phyloP scores from a whole-genome alignment of 2,797 vertebrate species.

The Sphaeramia orbicularis region DNA sequence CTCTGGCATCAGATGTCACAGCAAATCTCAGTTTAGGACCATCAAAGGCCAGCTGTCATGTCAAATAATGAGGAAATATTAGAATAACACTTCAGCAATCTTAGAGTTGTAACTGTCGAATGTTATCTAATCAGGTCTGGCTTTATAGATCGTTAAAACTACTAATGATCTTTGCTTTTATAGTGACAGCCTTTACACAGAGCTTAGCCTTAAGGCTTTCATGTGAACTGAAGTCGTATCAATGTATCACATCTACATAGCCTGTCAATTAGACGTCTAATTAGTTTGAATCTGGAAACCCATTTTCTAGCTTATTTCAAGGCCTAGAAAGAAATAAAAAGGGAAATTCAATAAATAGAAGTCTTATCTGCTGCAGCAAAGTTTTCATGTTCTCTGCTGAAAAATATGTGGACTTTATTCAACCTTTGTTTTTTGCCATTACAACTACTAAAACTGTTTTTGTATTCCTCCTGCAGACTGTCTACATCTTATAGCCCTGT shows the following conservation, averaged over 20 bases:
- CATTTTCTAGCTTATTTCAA: constrained; percentile 22
- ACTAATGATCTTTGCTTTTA: constrained; percentile 60
- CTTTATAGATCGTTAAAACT: constrained; percentile 52
- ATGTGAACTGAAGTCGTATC: constrained; percentile 33
- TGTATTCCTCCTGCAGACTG: too few relatives aligned
- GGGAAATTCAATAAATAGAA: too few relatives aligned
- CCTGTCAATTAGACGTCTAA: constrained; percentile 40
- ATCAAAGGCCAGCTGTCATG: constrained; percentile 75
- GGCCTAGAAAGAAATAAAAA: background rate
- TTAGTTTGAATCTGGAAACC: constrained; percentile 40
- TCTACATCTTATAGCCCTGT: too few relatives aligned
- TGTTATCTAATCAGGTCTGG: constrained; percentile 35
- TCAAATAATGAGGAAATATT: constrained; percentile 64
- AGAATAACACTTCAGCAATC: constrained; percentile 54
- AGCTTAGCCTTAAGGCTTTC: constrained; percentile 49
- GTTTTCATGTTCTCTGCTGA: too few relatives aligned
- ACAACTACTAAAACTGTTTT: too few relatives aligned
- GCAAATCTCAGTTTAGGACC: constrained; percentile 48
- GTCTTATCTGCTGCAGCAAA: too few relatives aligned
- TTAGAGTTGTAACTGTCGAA: constrained; percentile 39
- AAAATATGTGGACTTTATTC: too few relatives aligned
- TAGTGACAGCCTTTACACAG: constrained; percentile 36
- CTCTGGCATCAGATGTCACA: constrained; percentile 62
- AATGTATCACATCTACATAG: constrained; percentile 39
- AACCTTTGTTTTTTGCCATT: too few relatives aligned